A percentile compares a stretch with the other conserved stretches of the same genome.
phyloP scores from a whole-genome alignment of 2,113 vertebrate genomes.

The Prinia subflava region DNA sequence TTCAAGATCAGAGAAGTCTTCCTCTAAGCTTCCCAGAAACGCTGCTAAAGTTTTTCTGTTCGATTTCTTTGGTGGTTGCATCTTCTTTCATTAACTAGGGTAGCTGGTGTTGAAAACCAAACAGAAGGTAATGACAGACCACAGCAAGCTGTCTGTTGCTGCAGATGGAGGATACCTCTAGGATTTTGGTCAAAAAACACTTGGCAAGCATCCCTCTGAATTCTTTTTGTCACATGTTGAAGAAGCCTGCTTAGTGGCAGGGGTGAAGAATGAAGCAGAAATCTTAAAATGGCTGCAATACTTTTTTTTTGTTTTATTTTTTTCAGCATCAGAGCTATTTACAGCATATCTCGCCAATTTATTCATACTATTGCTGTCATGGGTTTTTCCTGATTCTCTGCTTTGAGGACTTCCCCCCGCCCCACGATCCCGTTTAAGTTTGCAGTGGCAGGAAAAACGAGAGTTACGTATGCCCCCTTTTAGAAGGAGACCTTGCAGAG shows the following conservation, averaged over 20 bases:
- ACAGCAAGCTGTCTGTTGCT: constrained; percentile 42
- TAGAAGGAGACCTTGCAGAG: not conserved
- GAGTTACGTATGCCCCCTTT: not conserved
- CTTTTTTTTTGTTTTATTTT: not conserved
- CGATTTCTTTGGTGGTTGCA: not conserved
- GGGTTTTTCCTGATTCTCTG: constrained; percentile 9
- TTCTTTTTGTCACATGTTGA: constrained; percentile 54
- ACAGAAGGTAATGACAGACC: constrained; percentile 59
- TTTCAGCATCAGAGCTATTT: constrained; percentile 59
- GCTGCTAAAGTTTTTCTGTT: not conserved
- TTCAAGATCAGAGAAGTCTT: not conserved
- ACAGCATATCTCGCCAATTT: constrained; percentile 11
- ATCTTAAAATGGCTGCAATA: constrained; percentile 34
- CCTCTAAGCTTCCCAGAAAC: not conserved
- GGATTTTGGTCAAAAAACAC: constrained; percentile 52
- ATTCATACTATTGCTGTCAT: constrained; percentile 38
- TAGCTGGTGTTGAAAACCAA: constrained; percentile 50
- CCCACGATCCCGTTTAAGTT: not conserved
- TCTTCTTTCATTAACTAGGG: constrained; percentile 30
- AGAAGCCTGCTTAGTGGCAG: constrained; percentile 26
- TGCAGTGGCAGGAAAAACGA: not conserved
- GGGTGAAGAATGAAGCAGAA: constrained; percentile 22
- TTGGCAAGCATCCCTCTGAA: constrained; percentile 35
- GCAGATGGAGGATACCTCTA: constrained; percentile 60
- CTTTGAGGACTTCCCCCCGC: not conserved